Conservation (phyloP, 2,797 vertebrate genomes). For the Lepilemur septentrionalis region DNA sequence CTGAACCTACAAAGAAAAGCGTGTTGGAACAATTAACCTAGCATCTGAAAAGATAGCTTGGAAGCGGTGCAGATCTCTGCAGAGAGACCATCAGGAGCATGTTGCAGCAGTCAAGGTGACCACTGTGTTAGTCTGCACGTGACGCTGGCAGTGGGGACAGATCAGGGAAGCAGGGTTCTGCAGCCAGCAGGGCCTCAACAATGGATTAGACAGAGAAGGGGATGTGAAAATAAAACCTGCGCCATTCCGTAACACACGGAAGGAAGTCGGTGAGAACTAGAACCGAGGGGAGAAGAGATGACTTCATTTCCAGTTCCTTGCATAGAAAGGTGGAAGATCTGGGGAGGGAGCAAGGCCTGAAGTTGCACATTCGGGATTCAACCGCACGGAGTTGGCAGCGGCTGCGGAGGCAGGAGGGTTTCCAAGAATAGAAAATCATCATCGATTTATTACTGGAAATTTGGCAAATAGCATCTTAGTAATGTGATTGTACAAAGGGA, state of each 20-base stretch:
- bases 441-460: constrained; percentile 19
- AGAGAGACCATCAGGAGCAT: neutral
- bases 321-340: neutral
- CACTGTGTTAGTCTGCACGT: neutral
- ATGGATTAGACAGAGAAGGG: neutral
- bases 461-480: neutral
- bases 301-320: neutral
- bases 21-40: neutral
- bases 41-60: neutral
- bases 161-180: neutral
- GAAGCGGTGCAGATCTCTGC: neutral
- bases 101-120: neutral
- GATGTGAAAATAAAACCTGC: neutral
- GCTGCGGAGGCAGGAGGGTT: neutral
- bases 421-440: neutral
- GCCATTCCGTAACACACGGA: neutral
- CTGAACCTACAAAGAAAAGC: neutral
- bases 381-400: neutral
- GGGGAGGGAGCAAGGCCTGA: neutral
- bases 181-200: neutral
- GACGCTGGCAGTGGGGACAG: neutral
- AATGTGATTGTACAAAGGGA: constrained; percentile 18
- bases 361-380: neutral
- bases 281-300: neutral
- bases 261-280: neutral